Conservation (phyloP, 2,113 vertebrate genomes). For the Tiliqua scincoides region DNA sequence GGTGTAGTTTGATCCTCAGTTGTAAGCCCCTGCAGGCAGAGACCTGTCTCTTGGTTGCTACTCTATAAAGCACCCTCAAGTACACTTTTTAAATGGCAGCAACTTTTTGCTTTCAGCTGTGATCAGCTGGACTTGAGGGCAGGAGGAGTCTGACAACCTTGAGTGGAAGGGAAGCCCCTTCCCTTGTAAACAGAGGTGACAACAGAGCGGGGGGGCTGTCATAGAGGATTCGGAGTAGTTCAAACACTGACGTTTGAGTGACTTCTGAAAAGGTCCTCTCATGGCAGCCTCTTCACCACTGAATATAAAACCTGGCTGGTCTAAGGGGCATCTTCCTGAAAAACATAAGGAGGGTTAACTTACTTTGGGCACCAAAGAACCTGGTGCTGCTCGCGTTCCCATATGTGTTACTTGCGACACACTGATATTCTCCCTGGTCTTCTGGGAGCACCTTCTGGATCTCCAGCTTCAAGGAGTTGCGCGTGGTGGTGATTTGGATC, state of each 20-base stretch:
- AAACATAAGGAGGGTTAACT: background rate
- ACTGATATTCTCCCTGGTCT: conserved; percentile 70
- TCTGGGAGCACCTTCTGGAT: conserved; percentile 34
- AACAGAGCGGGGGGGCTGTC: background rate
- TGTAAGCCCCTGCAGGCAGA: too few relatives aligned
- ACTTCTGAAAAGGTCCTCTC: background rate
- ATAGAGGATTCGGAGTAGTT: background rate
- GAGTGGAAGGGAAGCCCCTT: background rate
- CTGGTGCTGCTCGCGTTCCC: conserved; percentile 50
- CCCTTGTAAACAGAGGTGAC: background rate
- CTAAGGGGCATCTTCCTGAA: too few relatives aligned
- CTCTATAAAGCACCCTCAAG: too few relatives aligned
- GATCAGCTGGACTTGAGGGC: too few relatives aligned
- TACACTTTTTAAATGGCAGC: too few relatives aligned
- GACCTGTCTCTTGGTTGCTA: too few relatives aligned
- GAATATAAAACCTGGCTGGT: background rate
- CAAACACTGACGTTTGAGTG: background rate
- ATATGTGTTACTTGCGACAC: conserved; percentile 56
- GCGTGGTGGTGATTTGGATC: conserved; percentile 28
- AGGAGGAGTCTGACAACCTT: background rate
- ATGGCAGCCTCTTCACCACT: background rate
- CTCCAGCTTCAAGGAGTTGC: conserved; percentile 72
- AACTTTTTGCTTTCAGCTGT: too few relatives aligned
- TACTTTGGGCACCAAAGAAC: conserved; percentile 59
- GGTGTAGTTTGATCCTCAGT: too few relatives aligned